Evolutionary conservation across 2,797 vertebrate species (phyloP).

Genomic region (Enteromius trimaculatus): DNA sequence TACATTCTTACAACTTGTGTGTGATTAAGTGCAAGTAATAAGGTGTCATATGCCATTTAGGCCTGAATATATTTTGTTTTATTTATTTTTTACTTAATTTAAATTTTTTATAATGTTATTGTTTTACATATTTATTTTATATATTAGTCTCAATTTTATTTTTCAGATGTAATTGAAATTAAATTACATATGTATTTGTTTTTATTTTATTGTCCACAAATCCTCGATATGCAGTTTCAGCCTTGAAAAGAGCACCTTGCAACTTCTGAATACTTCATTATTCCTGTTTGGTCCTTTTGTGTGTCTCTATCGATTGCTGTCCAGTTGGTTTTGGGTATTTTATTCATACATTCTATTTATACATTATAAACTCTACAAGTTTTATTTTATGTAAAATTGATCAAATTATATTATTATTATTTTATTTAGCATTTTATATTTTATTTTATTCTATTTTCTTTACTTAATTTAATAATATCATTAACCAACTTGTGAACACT

Average conservation of each 20-base stretch:
- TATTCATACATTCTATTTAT: not conserved
- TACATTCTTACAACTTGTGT: constrained; percentile 49
- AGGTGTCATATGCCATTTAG: not conserved
- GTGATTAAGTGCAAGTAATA: not conserved
- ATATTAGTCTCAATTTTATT: not conserved
- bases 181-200: not conserved
- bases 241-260: constrained; percentile 9
- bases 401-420: too few relatives aligned
- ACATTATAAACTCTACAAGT: not conserved
- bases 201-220: not conserved
- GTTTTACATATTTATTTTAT: not conserved
- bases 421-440: not conserved
- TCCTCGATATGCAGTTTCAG: not conserved
- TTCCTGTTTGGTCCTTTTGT: not conserved
- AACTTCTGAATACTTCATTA: not conserved
- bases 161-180: not conserved
- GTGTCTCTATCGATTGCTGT: not conserved
- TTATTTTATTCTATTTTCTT: not conserved
- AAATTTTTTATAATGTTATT: not conserved
- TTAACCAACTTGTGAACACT: not conserved
- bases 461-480: not conserved
- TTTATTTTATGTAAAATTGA: not conserved
- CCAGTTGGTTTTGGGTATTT: not conserved
- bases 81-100: not conserved
- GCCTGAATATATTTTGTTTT: not conserved